Evolutionary conservation across 1,140 invertebrate species (phyloP).

Genomic region (Trachelipus rathkii): DNA sequence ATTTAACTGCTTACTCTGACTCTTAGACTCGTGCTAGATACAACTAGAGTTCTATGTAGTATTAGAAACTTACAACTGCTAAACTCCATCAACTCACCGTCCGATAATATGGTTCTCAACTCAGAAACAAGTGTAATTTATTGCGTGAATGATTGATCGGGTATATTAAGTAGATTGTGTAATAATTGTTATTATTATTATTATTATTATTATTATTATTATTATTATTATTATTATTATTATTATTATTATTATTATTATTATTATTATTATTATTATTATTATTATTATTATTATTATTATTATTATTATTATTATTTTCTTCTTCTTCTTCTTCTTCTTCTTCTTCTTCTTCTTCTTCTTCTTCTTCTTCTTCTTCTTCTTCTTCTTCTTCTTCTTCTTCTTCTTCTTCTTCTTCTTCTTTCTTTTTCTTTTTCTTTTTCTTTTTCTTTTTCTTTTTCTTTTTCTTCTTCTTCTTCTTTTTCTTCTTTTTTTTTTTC

Average conservation of each 20-base stretch:
- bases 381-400: background rate
- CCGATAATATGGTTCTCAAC: too few species aligned
- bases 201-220: too few species aligned
- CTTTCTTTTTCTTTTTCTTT: background rate
- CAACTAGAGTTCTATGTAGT: too few species aligned
- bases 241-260: constrained; percentile 7
- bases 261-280: constrained; percentile 11
- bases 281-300: constrained; percentile 11
- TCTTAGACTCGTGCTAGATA: too few species aligned
- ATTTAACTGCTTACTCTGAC: too few species aligned
- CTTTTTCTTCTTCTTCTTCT: background rate
- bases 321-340: background rate
- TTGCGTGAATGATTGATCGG: too few species aligned
- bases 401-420: background rate
- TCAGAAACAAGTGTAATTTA: too few species aligned
- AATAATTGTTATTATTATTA: too few species aligned
- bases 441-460: background rate
- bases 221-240: too few species aligned
- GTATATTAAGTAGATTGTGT: too few species aligned
- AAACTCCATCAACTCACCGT: too few species aligned
- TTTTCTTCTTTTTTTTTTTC: background rate
- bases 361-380: background rate
- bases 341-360: background rate
- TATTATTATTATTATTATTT: constrained; percentile 7
- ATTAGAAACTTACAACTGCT: too few species aligned